Evolutionary conservation across 1,140 invertebrate genomes (phyloP), one percentile per base, ranked within the genome.

Genomic region (Achroia grisella): DNA sequence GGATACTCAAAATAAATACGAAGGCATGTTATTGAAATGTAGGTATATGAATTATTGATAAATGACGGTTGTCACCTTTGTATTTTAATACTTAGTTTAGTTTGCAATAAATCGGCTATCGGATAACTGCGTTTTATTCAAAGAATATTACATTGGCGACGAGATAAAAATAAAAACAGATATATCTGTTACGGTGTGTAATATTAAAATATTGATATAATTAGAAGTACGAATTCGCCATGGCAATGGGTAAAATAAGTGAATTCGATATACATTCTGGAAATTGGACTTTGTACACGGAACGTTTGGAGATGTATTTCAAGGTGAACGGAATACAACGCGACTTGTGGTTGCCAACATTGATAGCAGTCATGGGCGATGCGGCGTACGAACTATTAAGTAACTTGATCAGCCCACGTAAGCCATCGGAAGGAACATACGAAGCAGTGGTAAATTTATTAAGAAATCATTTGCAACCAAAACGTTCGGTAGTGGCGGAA

Each of bases 401-500:
- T 8, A 35, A 35, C 14, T 13, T 35, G 4, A 10, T 1, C n/a
- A 10, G n/a, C 1, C n/a, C 10, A 33, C 10, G 12, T 1, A 12
- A 56, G 15, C 49, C 53, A 0, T 11, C 37, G 0, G 32, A 44
- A 10, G 10, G 33, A 4, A 46, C 23, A 1, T 56, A 31, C 11
- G 10, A 23, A 0, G 17, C 27, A 6, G 28, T 23, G 0, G 23
- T 31, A 1, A 12, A 44, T 1, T 0, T 52, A 8, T 1, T 59
- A 12, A 4, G 30, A 4, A 10, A 49, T 0, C 48, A 54, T 32
- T 12, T 57, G 4, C 42, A 57, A 41, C 51, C 51, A 9, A 39
- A 5, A 5, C 45, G 48, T 1, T 52, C 48, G 0, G 8, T 33
- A 9, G 9, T 54, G 1, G 54, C 51, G 1, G 43, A 57, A 12